A percentile compares a stretch with the other conserved stretches of the same genome.
Evolutionary conservation across 1,140 invertebrate species (phyloP).

Genomic region (Pogonognathellus flavescens): DNA sequence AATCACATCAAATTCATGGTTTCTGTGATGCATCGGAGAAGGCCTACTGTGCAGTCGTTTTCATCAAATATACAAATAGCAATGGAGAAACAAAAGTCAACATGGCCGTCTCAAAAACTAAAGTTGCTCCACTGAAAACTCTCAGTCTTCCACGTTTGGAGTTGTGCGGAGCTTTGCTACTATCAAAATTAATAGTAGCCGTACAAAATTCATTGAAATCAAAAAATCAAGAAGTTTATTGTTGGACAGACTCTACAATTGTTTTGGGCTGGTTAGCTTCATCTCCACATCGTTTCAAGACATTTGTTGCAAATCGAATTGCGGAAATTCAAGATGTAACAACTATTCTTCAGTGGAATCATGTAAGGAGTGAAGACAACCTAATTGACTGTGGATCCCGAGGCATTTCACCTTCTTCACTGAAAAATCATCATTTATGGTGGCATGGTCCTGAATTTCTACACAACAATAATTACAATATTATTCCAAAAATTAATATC

Average conservation of each 20-base stretch:
- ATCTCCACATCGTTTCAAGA: constrained; percentile 67
- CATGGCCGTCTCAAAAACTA: no score
- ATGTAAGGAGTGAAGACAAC: neutral
- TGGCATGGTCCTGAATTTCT: neutral
- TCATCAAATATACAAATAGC: no score
- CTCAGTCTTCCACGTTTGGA: constrained; percentile 67
- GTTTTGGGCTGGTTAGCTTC: constrained; percentile 68
- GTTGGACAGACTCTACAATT: constrained; percentile 69
- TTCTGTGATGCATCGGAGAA: constrained; percentile 43
- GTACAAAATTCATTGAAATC: no score
- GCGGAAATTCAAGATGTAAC: neutral
- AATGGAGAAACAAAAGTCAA: no score
- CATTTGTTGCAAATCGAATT: constrained; percentile 70
- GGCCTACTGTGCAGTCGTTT: no score
- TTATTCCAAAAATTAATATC: neutral
- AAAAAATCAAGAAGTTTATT: constrained; percentile 45
- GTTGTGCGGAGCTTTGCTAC: constrained; percentile 67
- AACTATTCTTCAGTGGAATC: neutral
- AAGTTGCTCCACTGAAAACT: neutral
- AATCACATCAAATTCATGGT: no score
- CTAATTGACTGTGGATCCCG: neutral
- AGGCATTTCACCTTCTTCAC: neutral
- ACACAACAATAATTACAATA: no score
- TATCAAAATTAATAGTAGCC: no score
- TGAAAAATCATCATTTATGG: neutral